Evolutionary conservation across 2,797 vertebrate genomes (phyloP).

Genomic region (Ptychadena robeensis): DNA sequence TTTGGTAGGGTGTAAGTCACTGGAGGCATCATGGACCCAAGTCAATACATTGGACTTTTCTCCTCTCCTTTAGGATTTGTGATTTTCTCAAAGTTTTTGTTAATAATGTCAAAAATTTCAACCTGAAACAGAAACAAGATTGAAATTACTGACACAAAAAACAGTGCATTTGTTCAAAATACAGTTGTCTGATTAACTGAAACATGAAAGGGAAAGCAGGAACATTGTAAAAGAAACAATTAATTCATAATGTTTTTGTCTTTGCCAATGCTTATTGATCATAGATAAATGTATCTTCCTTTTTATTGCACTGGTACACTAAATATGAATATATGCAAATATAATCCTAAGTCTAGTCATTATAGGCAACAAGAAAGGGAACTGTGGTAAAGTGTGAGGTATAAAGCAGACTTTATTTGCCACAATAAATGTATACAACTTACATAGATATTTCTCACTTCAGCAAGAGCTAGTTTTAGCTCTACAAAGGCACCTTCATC

Average conservation of each 20-base stretch:
- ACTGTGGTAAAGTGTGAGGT: neutral
- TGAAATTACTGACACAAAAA: no score
- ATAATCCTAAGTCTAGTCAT: neutral
- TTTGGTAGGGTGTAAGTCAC: neutral
- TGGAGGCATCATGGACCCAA: neutral
- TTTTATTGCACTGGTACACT: neutral
- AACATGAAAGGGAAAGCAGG: no score
- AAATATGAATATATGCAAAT: neutral
- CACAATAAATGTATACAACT: conserved; percentile 65
- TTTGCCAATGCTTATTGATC: no score
- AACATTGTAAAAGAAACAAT: no score
- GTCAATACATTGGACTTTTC: conserved; percentile 90
- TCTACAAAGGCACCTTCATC: conserved; percentile 82
- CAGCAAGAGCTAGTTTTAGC: conserved; percentile 79
- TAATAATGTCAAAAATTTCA: conserved; percentile 88
- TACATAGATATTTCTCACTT: conserved; percentile 88
- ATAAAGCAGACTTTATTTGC: neutral
- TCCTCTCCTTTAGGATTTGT: conserved; percentile 92
- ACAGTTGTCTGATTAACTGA: no score
- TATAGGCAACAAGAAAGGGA: neutral
- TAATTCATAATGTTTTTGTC: no score
- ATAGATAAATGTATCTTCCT: neutral
- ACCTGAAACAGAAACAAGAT: conserved; percentile 70
- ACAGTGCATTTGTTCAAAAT: no score
- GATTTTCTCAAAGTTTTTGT: conserved; percentile 88